These are phyloP conservation scores for Berghia stephanieae DNA, from an alignment of 1,140 invertebrate species.

Conservation along the genomic window DNA sequence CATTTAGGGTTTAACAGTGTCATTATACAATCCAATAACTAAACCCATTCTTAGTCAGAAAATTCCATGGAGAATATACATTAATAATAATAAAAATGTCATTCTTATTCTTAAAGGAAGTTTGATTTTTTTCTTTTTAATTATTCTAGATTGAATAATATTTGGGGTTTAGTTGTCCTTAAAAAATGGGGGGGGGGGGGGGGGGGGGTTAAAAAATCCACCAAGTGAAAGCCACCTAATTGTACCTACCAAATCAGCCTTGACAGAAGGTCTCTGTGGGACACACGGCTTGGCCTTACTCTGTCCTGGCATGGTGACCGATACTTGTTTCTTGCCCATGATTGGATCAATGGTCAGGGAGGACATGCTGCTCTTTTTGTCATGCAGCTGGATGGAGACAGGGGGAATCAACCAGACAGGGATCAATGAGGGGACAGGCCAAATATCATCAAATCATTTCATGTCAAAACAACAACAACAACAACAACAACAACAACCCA, in stretches of 20 bases:
- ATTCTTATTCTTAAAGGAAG: too few relatives aligned
- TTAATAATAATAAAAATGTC: too few relatives aligned
- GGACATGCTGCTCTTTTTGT: constrained; percentile 83
- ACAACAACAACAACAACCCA: background rate
- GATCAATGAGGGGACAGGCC: too few relatives aligned
- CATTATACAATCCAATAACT: too few relatives aligned
- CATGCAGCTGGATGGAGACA: constrained; percentile 69
- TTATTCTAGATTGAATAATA: background rate
- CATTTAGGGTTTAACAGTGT: too few relatives aligned
- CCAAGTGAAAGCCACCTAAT: background rate
- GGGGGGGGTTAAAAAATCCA: background rate
- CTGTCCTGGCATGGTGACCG: constrained; percentile 92
- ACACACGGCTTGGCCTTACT: constrained; percentile 93
- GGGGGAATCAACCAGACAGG: background rate
- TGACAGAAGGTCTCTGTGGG: constrained; percentile 87
- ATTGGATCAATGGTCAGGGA: constrained; percentile 74
- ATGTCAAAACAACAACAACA: background rate
- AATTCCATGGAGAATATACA: too few relatives aligned
- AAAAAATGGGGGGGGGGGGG: too few relatives aligned
- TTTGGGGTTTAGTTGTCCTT: too few relatives aligned
- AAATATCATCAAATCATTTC: too few relatives aligned
- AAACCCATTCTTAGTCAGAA: too few relatives aligned
- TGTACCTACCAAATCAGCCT: constrained; percentile 79
- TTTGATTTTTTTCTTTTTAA: background rate
- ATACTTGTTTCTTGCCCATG: constrained; percentile 85